These are phyloP conservation scores for Trichonephila inaurata DNA, from an alignment of 1,140 invertebrate genomes.

Conservation along the genomic window DNA sequence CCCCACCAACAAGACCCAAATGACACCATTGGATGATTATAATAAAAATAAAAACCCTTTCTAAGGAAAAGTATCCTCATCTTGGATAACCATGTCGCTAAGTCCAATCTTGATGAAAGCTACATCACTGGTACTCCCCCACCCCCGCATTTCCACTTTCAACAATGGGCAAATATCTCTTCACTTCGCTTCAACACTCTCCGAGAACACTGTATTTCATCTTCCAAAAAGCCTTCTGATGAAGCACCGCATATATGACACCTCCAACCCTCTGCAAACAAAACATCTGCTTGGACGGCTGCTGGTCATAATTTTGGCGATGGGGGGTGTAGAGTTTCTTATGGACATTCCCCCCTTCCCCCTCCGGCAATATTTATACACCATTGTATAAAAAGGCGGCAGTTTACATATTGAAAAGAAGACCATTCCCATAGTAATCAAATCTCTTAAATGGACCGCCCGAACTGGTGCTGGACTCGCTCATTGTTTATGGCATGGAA, in stretches of 20 bases:
- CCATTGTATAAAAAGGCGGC: neutral
- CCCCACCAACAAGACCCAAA: neutral
- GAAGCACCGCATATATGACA: constrained; percentile 44
- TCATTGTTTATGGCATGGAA: constrained; percentile 33
- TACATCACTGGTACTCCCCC: neutral
- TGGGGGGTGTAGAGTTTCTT: neutral
- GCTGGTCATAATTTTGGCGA: constrained; percentile 20
- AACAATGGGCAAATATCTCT: neutral
- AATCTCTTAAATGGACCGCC: constrained; percentile 52
- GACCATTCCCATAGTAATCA: constrained; percentile 26
- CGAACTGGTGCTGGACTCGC: neutral
- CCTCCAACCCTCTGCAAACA: constrained; percentile 59
- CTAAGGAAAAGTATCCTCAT: neutral
- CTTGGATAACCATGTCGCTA: constrained; percentile 12
- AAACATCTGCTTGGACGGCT: constrained; percentile 66
- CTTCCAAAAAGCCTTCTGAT: constrained; percentile 54
- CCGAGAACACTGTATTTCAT: constrained; percentile 38
- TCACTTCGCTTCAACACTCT: neutral
- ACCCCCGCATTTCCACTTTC: neutral
- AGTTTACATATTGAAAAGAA: constrained; percentile 60
- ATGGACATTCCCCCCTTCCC: neutral
- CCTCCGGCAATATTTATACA: neutral
- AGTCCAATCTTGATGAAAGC: constrained; percentile 55
- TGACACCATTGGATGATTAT: neutral
- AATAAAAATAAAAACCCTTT: neutral